Evolutionary conservation across 1,140 invertebrate species (phyloP).

Genomic region (Tetramorium alpestre): DNA sequence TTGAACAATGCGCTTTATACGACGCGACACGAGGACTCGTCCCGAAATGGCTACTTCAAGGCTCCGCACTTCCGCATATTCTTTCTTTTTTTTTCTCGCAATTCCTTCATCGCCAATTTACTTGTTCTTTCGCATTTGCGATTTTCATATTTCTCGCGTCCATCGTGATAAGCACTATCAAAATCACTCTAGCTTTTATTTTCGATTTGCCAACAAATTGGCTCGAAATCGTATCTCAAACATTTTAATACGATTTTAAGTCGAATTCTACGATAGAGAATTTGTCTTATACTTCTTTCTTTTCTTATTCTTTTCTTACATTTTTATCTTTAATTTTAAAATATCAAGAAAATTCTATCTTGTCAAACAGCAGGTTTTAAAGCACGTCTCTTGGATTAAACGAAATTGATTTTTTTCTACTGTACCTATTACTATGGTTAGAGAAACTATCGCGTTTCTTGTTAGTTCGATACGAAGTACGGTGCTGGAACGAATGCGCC

Average conservation of each 20-base stretch:
- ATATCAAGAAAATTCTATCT: neutral
- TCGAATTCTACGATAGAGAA: neutral
- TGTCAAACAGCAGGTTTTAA: neutral
- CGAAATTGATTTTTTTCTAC: neutral
- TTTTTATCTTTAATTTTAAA: neutral
- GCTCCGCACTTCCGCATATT: conserved; percentile 80
- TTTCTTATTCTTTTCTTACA: neutral
- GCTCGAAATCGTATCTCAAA: neutral
- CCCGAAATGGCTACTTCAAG: conserved; percentile 80
- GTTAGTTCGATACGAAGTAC: neutral
- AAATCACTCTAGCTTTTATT: neutral
- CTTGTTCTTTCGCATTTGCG: conserved; percentile 9
- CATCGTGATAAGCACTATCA: neutral
- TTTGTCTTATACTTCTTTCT: neutral
- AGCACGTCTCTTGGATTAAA: neutral
- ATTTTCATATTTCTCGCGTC: neutral
- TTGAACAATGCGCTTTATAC: conserved; percentile 76
- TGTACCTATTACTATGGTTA: neutral
- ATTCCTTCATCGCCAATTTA: conserved; percentile 49
- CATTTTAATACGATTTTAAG: neutral
- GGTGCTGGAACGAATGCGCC: neutral
- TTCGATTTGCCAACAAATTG: neutral
- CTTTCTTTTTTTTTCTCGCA: conserved; percentile 61
- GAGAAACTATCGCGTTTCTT: conserved; percentile 23
- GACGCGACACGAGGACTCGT: conserved; percentile 77